phyloP scores from a whole-genome alignment of 2,797 vertebrate genomes.

The Lutjanus campechanus region DNA sequence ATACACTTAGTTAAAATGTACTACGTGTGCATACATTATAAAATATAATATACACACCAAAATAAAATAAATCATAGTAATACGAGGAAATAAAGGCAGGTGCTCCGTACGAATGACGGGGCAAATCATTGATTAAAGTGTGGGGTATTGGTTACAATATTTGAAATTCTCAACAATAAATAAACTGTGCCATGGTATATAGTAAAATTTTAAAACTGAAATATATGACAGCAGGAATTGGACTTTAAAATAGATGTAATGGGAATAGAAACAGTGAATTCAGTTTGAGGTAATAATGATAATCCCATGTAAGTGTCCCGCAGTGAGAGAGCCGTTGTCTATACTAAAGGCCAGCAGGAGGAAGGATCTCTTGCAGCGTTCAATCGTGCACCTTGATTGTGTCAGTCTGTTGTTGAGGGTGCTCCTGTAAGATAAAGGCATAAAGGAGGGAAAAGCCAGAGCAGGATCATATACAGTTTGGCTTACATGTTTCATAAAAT shows the following conservation, averaged over 20 bases:
- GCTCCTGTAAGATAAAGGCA: background rate
- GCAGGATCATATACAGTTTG: background rate
- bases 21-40: background rate
- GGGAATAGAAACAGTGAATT: background rate
- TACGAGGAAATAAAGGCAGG: background rate
- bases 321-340: background rate
- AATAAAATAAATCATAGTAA: background rate
- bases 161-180: background rate
- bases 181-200: background rate
- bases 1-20: background rate
- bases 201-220: background rate
- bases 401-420: background rate
- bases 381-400: background rate
- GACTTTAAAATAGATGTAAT: background rate
- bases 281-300: constrained; percentile 1
- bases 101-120: too few relatives aligned
- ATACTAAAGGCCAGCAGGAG: background rate
- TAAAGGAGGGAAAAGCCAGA: background rate
- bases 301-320: background rate
- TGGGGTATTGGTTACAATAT: background rate
- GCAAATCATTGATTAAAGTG: background rate
- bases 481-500: background rate
- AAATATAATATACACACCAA: background rate
- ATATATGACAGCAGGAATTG: background rate
- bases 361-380: background rate